Conservation (phyloP, 30 jellyfish, hydroid and myxozoan species). For the Aurelia aurita complex sp. Pacific region DNA sequence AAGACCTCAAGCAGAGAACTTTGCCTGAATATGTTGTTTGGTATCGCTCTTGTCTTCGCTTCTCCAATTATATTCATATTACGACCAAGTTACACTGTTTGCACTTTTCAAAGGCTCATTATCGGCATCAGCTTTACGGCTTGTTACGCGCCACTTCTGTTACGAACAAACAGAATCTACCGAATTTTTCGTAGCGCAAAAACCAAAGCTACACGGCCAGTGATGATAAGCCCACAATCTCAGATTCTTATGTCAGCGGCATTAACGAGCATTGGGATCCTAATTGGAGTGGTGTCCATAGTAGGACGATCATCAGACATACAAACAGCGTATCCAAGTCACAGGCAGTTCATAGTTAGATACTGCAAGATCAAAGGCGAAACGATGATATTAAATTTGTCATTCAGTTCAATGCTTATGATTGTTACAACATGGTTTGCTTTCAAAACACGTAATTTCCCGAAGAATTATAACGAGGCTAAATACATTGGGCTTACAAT, state of each 20-base stretch:
- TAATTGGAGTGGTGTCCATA: conserved; percentile 78
- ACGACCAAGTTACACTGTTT: conserved; percentile 63
- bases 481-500: conserved; percentile 89
- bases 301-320: conserved; percentile 55
- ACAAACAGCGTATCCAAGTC: conserved; percentile 68
- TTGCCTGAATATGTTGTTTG: conserved; percentile 79
- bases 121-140: conserved; percentile 73
- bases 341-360: conserved; percentile 54
- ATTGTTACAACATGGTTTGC: conserved; percentile 89
- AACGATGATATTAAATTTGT: conserved; percentile 59
- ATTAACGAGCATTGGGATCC: conserved; percentile 52
- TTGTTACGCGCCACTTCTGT: conserved; percentile 81
- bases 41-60: conserved; percentile 62
- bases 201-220: conserved; percentile 71
- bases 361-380: conserved; percentile 68
- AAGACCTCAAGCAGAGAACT: conserved; percentile 90
- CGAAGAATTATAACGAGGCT: conserved; percentile 97
- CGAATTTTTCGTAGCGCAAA: conserved; percentile 86
- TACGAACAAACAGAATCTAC: conserved; percentile 80
- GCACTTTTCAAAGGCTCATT: conserved; percentile 68
- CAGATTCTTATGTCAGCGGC: conserved; percentile 72
- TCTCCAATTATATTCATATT: conserved; percentile 68
- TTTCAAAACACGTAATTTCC: conserved; percentile 89
- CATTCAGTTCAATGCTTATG: conserved; percentile 76
- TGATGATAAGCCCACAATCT: conserved; percentile 78